Evolutionary conservation across 2,113 vertebrate genomes (phyloP).

Genomic region (Anarrhichthys ocellatus): DNA sequence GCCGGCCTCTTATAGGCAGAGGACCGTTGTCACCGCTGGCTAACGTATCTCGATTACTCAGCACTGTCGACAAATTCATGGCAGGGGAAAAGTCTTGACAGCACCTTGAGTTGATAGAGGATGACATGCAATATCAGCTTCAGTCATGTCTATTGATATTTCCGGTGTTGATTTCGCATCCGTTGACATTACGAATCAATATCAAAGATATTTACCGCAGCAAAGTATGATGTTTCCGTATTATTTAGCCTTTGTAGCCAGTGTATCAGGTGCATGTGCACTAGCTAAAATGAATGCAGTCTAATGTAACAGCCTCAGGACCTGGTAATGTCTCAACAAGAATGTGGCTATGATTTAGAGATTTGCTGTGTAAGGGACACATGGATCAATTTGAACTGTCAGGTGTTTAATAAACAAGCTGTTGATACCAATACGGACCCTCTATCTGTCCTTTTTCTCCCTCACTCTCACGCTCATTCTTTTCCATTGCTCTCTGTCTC

Average conservation of each 20-base stretch:
- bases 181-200: not conserved
- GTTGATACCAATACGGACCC: not conserved
- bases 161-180: conserved; percentile 4
- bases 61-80: conserved; percentile 11
- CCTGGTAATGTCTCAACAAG: not conserved
- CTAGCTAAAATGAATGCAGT: not conserved
- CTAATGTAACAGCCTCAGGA: not conserved
- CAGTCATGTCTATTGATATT: conserved; percentile 20
- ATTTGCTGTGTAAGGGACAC: conserved; percentile 1
- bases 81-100: not conserved
- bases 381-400: not conserved
- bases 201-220: conserved; percentile 11
- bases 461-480: not conserved
- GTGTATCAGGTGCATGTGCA: not conserved
- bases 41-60: conserved; percentile 39
- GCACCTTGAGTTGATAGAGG: conserved; percentile 8
- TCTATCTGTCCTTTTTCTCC: not conserved
- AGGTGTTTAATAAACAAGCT: not conserved
- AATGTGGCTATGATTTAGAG: not conserved
- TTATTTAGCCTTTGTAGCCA: not conserved
- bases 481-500: conserved; percentile 8
- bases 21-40: conserved; percentile 9
- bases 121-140: conserved; percentile 21
- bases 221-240: not conserved
- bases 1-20: not conserved